These are phyloP conservation scores for Labrus mixtus DNA, from an alignment of 2,113 vertebrate species.

Conservation along the genomic window DNA sequence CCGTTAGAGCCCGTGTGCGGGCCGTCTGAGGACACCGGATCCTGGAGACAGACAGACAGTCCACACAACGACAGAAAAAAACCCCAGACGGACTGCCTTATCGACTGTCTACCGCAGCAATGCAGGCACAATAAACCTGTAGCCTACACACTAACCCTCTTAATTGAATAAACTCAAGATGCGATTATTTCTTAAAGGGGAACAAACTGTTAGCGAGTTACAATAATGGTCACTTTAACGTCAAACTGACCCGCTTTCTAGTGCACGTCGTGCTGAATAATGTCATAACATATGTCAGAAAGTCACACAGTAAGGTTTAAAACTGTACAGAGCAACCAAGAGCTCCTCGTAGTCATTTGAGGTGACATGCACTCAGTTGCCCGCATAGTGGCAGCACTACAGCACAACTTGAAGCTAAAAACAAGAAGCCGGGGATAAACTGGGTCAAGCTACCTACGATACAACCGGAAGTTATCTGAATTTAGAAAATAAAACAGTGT, in stretches of 20 bases:
- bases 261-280: background rate
- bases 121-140: background rate
- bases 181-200: background rate
- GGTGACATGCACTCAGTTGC: conserved; percentile 29
- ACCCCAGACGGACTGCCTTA: conserved; percentile 4
- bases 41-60: conserved; percentile 58
- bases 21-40: conserved; percentile 71
- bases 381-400: conserved; percentile 71
- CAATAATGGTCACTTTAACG: background rate
- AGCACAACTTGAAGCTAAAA: conserved; percentile 47
- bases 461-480: conserved; percentile 17
- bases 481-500: conserved; percentile 30
- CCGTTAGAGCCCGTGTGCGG: conserved; percentile 38
- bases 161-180: background rate
- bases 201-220: background rate
- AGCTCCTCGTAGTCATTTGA: conserved; percentile 22
- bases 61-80: background rate
- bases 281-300: background rate
- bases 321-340: conserved; percentile 6
- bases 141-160: background rate
- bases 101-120: conserved; percentile 29
- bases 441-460: conserved; percentile 1
- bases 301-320: background rate
- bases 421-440: conserved; percentile 65
- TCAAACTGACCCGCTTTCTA: background rate